Evolutionary conservation across 1,140 invertebrate species (phyloP), one percentile per base, ranked within the genome.

Genomic region (Drosophila baimaii): DNA sequence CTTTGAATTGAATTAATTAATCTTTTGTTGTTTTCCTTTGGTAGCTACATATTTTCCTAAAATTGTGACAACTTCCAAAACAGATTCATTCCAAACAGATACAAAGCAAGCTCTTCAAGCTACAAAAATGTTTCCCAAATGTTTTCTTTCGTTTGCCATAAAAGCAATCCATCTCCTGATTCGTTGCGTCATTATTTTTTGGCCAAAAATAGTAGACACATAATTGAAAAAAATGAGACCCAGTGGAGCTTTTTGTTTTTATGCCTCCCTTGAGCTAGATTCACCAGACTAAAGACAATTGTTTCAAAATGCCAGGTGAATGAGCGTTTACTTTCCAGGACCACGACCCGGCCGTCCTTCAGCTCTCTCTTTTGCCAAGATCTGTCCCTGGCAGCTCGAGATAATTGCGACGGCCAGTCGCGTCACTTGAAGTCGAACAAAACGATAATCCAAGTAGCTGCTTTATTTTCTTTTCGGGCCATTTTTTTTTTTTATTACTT

Each of bases 351-450:
- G 31, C 33, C 39, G 35, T 54, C 59, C 68, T 61, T 78, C 54
- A 65, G 25, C 49, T 57, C 46, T 43, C n/a, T n/a, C n/a, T n/a
- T n/a, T n/a, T 23, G 37, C 46, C 29, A 37, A 39, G 54, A 31
- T 55, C 41, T 77, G 74, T 47, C 73, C 46, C 64, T 83, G 82
- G 81, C 82, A 88, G 76, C 61, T 66, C 61, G 66, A 88, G 83
- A 86, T 70, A 88, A 88, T 86, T 77, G 71, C 63, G 33, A 65
- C 57, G 65, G 46, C 65, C 68, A 65, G 51, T 44, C 47, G 51
- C 39, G 35, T 39, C 57, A 55, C 68, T 76, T 76, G 33, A 75
- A 79, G 58, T 55, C 71, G 9, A 59, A 58, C 75, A 54, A 68
- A 79, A 70, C 33, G 80, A 64, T 64, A 55, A 41, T 51, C 55